These are phyloP conservation scores for Poecilia wingei DNA, from an alignment of 2,797 vertebrate species.

Conservation along the genomic window DNA sequence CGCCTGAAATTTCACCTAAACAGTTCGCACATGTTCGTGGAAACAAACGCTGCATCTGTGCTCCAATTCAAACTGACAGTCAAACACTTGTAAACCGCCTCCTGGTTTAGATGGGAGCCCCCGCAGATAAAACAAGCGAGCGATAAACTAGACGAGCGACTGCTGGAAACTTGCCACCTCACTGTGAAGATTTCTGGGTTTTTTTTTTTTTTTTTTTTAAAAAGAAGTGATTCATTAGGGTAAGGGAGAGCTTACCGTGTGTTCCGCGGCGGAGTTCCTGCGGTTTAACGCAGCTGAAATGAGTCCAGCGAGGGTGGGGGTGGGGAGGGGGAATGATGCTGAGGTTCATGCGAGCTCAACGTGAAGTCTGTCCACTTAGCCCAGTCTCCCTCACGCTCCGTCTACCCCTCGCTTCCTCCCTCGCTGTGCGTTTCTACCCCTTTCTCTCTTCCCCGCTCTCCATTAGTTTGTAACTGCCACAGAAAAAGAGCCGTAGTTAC, in stretches of 20 bases:
- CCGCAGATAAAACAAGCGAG: background rate
- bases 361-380: constrained; percentile 67
- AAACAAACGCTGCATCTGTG: background rate
- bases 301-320: constrained; percentile 44
- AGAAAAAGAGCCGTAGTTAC: constrained; percentile 16
- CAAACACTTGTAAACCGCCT: constrained; percentile 25
- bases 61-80: constrained; percentile 20
- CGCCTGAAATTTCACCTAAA: constrained; percentile 13
- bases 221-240: background rate
- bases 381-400: constrained; percentile 38
- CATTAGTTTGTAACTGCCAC: constrained; percentile 39
- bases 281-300: constrained; percentile 50
- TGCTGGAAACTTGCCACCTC: constrained; percentile 6
- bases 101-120: background rate
- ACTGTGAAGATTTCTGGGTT: background rate
- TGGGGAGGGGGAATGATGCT: constrained; percentile 21
- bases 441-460: constrained; percentile 27
- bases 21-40: background rate
- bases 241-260: constrained; percentile 50
- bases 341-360: constrained; percentile 65
- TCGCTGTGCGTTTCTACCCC: background rate
- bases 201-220: background rate
- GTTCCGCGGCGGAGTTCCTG: constrained; percentile 15
- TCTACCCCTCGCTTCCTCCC: constrained; percentile 7
- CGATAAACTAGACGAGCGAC: background rate